Base-by-base conservation (phyloP, 2,113 vertebrate species). In the Dipodomys spectabilis region DNA sequence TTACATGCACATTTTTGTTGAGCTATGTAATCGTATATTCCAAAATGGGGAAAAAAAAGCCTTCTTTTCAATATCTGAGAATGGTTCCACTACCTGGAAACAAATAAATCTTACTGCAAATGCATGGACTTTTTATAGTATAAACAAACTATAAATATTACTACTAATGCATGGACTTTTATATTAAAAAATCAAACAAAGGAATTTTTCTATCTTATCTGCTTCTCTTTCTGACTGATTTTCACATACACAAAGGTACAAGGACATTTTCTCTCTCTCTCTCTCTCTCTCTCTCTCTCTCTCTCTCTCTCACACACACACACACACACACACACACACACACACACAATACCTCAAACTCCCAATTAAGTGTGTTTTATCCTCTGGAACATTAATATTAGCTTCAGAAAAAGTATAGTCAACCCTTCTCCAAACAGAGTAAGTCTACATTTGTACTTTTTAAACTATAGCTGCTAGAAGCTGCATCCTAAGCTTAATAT, bases 381-480 rank as follows among this genome's bases (percentile, higher is more conserved):
- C 35, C 85, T 77, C 45, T 62, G 19, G 30, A 88, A 82, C 68
- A 85, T 10, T 30, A 16, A 5, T 79, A 39, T 20, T 25, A 78
- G 69, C 30, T 87, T 93, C 90, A 93, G 60, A 92, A 69, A 77
- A 16, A 93, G 68, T 35, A 86, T 25, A 71, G 49, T 68, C 82
- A 90, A 80, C 18, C 32, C n/a, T 45, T 90, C 79, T 77, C 57
- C 88, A 87, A 88, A 69, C 0, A 92, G 73, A 82, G 15, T 49
- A 44, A 57, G 0, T 85, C 60, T 57, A 68, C 35, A 92, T 86
- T 39, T 49, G 60, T 30, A 67, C 49, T 72, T 93, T 71, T 67
- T 75, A 93, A 95, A 83, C 23, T 45, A 90, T 87, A 97, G 85
- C 83, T 96, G 88, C 92, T 95, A 86, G 87, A 92, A n/a, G n/a